A percentile compares a stretch with the other conserved stretches of the same genome.
Conservation (phyloP, 1,140 invertebrate species). For the Pogonus chalceus region DNA sequence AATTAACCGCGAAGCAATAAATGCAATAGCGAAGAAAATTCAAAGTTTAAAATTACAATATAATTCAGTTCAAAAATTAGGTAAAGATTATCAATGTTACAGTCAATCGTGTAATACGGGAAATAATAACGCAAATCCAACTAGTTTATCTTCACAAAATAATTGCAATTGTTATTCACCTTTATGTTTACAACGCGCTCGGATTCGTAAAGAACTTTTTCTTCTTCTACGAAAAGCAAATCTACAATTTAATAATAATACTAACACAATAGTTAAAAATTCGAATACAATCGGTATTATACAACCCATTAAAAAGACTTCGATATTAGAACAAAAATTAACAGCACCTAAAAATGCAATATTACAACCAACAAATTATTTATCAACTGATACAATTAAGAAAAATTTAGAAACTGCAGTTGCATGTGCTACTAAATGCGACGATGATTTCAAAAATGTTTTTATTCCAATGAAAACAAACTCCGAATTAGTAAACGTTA, state of each 20-base stretch:
- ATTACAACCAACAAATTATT: conserved; percentile 1
- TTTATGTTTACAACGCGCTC: conserved; percentile 57
- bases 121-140: conserved; percentile 25
- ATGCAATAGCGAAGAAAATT: conserved; percentile 49
- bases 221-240: conserved; percentile 51
- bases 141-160: conserved; percentile 42
- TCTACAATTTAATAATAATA: conserved; percentile 24
- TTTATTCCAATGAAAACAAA: conserved; percentile 25
- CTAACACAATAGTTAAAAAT: conserved; percentile 18
- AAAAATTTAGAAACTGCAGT: conserved; percentile 49
- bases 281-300: conserved; percentile 17
- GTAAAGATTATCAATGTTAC: conserved; percentile 60
- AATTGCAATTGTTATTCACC: conserved; percentile 69
- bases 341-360: conserved; percentile 31
- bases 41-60: conserved; percentile 54
- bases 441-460: conserved; percentile 39
- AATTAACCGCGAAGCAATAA: conserved; percentile 38
- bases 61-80: conserved; percentile 48
- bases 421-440: conserved; percentile 43
- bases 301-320: conserved; percentile 31
- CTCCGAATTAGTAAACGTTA: conserved; percentile 14
- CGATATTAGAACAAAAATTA: conserved; percentile 41
- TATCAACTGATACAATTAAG: conserved; percentile 32
- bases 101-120: conserved; percentile 55
- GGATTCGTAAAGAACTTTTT: conserved; percentile 56